phyloP scores from a whole-genome alignment of 2,888 invertebrate genomes.

The Erebia aethiops region DNA sequence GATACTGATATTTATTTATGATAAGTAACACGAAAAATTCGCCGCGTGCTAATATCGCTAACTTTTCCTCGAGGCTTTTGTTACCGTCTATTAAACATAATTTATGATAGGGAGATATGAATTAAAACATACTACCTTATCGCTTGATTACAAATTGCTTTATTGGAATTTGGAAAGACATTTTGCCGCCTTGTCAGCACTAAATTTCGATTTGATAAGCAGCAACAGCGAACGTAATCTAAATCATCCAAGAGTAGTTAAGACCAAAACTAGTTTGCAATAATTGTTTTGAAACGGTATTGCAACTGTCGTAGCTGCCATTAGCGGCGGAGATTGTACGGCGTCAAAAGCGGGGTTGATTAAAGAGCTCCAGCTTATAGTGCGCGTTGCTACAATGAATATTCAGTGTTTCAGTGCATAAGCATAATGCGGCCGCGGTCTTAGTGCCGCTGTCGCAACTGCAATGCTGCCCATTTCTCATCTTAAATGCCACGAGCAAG shows the following conservation, averaged over 20 bases:
- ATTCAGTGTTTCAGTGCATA: slow-evolving; percentile 75
- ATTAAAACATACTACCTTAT: slow-evolving; percentile 10
- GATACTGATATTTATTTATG: background rate
- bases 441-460: slow-evolving; percentile 67
- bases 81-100: slow-evolving; percentile 3
- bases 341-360: slow-evolving; percentile 65
- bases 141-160: slow-evolving; percentile 20
- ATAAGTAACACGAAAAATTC: background rate
- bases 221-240: slow-evolving; percentile 20
- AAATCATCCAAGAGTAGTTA: slow-evolving; percentile 22
- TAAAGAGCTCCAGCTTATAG: slow-evolving; percentile 63
- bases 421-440: slow-evolving; percentile 72
- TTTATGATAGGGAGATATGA: slow-evolving; percentile 6
- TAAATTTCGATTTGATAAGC: slow-evolving; percentile 14
- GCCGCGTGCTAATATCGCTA: background rate
- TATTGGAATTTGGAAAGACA: slow-evolving; percentile 18
- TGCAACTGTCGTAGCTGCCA: slow-evolving; percentile 45
- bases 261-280: slow-evolving; percentile 36
- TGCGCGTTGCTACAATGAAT: slow-evolving; percentile 66
- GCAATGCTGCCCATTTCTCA: slow-evolving; percentile 75
- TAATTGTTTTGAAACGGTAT: slow-evolving; percentile 42
- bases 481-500: slow-evolving; percentile 70
- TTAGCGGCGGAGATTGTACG: slow-evolving; percentile 50
- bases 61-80: background rate
- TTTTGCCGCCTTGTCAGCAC: slow-evolving; percentile 10